These are phyloP conservation scores for Dolichallabes microphthalmus DNA, from an alignment of 2,113 vertebrate species.

Conservation along the genomic window DNA sequence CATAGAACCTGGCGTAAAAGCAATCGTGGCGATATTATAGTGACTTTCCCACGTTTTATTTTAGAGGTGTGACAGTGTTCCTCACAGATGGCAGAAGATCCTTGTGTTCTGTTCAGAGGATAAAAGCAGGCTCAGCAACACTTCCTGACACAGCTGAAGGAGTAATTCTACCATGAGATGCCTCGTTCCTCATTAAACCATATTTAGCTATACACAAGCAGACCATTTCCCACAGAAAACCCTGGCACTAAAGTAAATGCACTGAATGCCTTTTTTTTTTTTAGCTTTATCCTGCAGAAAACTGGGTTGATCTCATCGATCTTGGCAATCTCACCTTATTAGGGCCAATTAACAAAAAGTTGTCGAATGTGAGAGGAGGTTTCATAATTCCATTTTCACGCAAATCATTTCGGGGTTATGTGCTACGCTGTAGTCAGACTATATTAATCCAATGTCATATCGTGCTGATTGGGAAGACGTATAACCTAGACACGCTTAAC, in stretches of 20 bases:
- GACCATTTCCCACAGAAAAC: constrained; percentile 7
- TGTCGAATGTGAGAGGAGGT: background rate
- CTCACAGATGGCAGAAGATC: constrained; percentile 50
- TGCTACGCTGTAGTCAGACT: constrained; percentile 31
- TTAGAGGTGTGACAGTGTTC: constrained; percentile 44
- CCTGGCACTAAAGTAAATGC: background rate
- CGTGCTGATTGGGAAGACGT: constrained; percentile 35
- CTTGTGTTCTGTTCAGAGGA: constrained; percentile 42
- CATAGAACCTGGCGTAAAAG: constrained; percentile 15
- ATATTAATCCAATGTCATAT: constrained; percentile 26
- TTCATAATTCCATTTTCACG: constrained; percentile 32
- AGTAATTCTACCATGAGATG: constrained; percentile 35
- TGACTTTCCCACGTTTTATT: constrained; percentile 50
- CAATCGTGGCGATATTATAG: constrained; percentile 33
- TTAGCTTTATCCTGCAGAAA: constrained; percentile 21
- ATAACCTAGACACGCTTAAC: constrained; percentile 32
- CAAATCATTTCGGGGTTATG: constrained; percentile 33
- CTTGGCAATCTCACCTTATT: constrained; percentile 10
- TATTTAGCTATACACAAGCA: constrained; percentile 33
- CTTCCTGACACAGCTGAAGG: constrained; percentile 45
- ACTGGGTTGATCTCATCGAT: constrained; percentile 25
- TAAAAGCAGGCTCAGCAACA: constrained; percentile 44
- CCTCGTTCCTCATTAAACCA: constrained; percentile 47
- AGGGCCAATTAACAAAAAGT: constrained; percentile 35
- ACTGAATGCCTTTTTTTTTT: constrained; percentile 10